Evolutionary conservation across 1,140 invertebrate genomes (phyloP).

Genomic region (Eurosta solidaginis): DNA sequence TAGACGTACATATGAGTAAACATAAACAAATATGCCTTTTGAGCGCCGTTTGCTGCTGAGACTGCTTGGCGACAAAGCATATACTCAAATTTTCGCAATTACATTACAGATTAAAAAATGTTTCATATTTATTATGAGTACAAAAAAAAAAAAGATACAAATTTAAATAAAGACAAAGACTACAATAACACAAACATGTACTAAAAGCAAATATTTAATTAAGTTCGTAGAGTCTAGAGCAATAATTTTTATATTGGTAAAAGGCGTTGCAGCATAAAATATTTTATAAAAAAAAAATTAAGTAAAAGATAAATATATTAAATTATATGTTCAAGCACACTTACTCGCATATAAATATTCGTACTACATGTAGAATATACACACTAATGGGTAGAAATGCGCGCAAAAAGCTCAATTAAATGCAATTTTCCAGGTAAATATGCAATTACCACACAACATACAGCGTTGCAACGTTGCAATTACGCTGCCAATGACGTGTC

Average conservation of each 20-base stretch:
- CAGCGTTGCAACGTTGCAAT: slow-evolving; percentile 11
- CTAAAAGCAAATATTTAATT: not conserved
- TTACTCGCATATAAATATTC: not conserved
- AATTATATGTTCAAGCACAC: not conserved
- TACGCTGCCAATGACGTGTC: slow-evolving; percentile 9
- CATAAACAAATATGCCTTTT: not conserved
- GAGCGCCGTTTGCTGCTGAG: not conserved
- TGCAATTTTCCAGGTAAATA: slow-evolving; percentile 27
- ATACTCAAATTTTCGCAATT: not conserved
- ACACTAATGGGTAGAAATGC: not conserved
- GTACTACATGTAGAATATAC: not conserved
- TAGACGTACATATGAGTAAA: not conserved
- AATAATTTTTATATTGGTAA: not conserved
- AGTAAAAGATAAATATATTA: not conserved
- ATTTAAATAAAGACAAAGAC: too few relatives aligned
- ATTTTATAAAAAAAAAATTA: not conserved
- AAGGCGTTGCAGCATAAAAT: not conserved
- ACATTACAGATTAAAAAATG: not conserved
- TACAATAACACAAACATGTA: not conserved
- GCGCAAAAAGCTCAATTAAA: slow-evolving; percentile 27
- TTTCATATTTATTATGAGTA: not conserved
- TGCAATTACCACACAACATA: slow-evolving; percentile 27
- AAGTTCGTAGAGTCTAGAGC: not conserved
- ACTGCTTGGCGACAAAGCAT: not conserved
- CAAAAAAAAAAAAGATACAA: not conserved